phyloP scores from a whole-genome alignment of 2,113 vertebrate species.

The Reinhardtius hippoglossoides region DNA sequence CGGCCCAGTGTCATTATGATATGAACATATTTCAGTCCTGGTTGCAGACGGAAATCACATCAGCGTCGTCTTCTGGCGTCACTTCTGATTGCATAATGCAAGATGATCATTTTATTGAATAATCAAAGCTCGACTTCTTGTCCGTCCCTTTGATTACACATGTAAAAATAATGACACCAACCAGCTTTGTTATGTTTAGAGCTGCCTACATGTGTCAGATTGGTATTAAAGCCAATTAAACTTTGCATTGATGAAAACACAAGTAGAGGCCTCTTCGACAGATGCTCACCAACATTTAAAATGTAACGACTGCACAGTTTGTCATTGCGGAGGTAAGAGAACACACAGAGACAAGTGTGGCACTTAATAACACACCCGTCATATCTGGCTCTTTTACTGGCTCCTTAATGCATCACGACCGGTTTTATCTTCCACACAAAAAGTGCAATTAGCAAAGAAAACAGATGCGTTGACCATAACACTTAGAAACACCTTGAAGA shows the following conservation, averaged over 20 bases:
- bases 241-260: too few species aligned
- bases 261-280: too few species aligned
- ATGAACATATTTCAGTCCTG: conserved; percentile 47
- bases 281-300: too few species aligned
- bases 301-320: too few species aligned
- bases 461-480: background rate
- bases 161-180: too few species aligned
- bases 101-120: too few species aligned
- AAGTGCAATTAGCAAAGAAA: conserved; percentile 4
- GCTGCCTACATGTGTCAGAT: background rate
- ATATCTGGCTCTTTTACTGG: background rate
- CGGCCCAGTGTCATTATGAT: conserved; percentile 38
- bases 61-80: conserved; percentile 25
- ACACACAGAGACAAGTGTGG: too few species aligned
- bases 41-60: conserved; percentile 44
- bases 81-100: too few species aligned
- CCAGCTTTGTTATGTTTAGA: background rate
- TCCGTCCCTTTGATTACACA: too few species aligned
- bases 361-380: too few species aligned
- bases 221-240: background rate
- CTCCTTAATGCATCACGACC: conserved; percentile 14
- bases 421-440: conserved; percentile 6
- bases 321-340: too few species aligned
- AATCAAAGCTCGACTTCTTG: too few species aligned
- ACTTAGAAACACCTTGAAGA: background rate